These are phyloP conservation scores for Calliopum simillimum DNA, from an alignment of 2,888 invertebrate genomes.

Conservation along the genomic window DNA sequence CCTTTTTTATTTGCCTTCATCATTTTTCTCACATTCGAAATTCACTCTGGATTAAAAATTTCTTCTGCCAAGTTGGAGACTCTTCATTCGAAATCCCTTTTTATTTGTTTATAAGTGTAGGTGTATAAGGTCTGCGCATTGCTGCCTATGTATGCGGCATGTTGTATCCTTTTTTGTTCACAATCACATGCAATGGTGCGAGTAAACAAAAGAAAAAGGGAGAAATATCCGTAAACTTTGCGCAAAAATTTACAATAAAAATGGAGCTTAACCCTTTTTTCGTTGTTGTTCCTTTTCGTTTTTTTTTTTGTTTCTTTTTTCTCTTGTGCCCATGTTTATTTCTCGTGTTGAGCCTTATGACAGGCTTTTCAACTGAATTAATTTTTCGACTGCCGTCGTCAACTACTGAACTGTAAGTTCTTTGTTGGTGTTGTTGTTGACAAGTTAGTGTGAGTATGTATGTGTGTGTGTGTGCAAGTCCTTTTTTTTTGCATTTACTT, in stretches of 20 bases:
- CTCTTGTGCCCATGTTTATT: too few species aligned
- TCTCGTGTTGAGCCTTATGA: not conserved
- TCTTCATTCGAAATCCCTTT: too few species aligned
- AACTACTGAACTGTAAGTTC: not conserved
- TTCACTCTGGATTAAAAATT: too few species aligned
- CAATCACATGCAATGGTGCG: too few species aligned
- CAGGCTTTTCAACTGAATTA: slow-evolving; percentile 19
- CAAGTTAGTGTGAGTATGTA: not conserved
- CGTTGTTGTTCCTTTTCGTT: not conserved
- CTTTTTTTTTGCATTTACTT: not conserved
- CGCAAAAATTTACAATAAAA: slow-evolving; percentile 7
- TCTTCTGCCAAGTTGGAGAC: too few species aligned
- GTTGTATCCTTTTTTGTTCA: too few species aligned
- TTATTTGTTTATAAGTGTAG: too few species aligned
- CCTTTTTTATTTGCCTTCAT: too few species aligned
- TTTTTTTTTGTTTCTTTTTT: too few species aligned
- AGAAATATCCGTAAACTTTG: not conserved
- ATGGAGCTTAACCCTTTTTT: slow-evolving; percentile 9
- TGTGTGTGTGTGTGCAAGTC: not conserved
- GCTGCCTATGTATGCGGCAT: too few species aligned
- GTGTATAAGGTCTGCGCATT: too few species aligned
- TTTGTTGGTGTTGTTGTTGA: not conserved
- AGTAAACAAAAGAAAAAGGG: not conserved
- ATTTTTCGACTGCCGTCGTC: slow-evolving; percentile 1
- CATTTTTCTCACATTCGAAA: too few species aligned